Percentiles rank a stretch among this genome's conserved stretches.
Conservation (phyloP, 2,888 invertebrate genomes). For the Apodemia hepburni region DNA sequence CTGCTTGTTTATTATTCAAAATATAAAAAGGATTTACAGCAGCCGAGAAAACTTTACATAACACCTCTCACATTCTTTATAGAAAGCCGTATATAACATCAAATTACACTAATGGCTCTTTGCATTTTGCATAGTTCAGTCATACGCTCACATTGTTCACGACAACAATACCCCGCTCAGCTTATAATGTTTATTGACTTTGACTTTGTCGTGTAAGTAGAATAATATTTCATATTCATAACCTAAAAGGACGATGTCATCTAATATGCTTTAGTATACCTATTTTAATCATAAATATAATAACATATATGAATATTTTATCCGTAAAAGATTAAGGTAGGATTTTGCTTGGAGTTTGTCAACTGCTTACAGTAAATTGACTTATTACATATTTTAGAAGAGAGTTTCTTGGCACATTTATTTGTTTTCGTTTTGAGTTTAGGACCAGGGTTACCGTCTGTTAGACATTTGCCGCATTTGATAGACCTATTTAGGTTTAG, state of each 20-base stretch:
- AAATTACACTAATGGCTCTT: conserved; percentile 10
- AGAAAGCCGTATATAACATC: background rate
- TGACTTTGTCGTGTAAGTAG: conserved; percentile 6
- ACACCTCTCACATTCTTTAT: background rate
- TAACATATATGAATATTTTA: background rate
- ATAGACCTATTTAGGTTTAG: no score
- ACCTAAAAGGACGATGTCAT: background rate
- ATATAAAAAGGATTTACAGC: background rate
- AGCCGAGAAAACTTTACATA: background rate
- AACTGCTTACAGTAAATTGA: no score
- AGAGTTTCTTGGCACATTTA: no score
- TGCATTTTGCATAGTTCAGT: conserved; percentile 9
- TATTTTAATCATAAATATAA: background rate
- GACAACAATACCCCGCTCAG: conserved; percentile 1
- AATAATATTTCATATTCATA: conserved; percentile 2
- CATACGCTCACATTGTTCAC: conserved; percentile 5
- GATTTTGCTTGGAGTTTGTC: no score
- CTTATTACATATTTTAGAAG: no score
- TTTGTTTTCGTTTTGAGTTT: no score
- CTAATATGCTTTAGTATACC: background rate
- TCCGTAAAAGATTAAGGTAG: background rate
- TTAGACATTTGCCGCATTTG: no score
- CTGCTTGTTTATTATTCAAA: background rate
- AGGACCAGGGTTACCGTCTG: no score
- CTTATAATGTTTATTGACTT: conserved; percentile 13